Evolutionary conservation across 1,140 invertebrate genomes (phyloP).

Genomic region (Psilanteris sp.): DNA sequence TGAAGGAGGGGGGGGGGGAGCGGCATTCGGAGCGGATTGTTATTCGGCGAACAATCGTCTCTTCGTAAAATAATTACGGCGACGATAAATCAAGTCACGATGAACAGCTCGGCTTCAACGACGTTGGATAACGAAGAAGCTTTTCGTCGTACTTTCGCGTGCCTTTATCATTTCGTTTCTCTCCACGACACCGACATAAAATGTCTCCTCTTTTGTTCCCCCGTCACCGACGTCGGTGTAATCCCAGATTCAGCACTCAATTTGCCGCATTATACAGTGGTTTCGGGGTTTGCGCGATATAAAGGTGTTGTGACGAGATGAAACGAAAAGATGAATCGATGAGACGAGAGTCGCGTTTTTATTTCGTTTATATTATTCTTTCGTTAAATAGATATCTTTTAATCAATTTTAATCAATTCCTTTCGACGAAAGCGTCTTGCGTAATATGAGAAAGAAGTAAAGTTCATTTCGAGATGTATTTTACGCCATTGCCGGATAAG

Average conservation of each 20-base stretch:
- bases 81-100: slow-evolving; percentile 58
- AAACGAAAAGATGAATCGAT: slow-evolving; percentile 29
- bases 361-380: slow-evolving; percentile 2
- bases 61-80: slow-evolving; percentile 59
- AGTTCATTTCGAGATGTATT: no score
- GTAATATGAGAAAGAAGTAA: no score
- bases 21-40: slow-evolving; percentile 21
- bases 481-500: no score
- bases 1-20: slow-evolving; percentile 8
- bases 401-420: no score
- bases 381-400: background rate
- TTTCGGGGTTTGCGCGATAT: slow-evolving; percentile 49
- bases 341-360: slow-evolving; percentile 4
- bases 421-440: no score
- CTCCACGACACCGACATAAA: slow-evolving; percentile 39
- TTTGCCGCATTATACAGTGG: slow-evolving; percentile 79
- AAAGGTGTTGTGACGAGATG: slow-evolving; percentile 26
- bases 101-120: slow-evolving; percentile 45
- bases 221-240: slow-evolving; percentile 62
- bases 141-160: slow-evolving; percentile 44
- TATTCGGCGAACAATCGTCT: slow-evolving; percentile 52
- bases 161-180: slow-evolving; percentile 51
- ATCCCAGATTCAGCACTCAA: slow-evolving; percentile 80
- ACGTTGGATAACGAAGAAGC: slow-evolving; percentile 50
- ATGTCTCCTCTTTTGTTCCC: slow-evolving; percentile 47